These are phyloP conservation scores for Sylvicapra grimmia DNA, from an alignment of 2,113 vertebrate species.

Conservation along the genomic window DNA sequence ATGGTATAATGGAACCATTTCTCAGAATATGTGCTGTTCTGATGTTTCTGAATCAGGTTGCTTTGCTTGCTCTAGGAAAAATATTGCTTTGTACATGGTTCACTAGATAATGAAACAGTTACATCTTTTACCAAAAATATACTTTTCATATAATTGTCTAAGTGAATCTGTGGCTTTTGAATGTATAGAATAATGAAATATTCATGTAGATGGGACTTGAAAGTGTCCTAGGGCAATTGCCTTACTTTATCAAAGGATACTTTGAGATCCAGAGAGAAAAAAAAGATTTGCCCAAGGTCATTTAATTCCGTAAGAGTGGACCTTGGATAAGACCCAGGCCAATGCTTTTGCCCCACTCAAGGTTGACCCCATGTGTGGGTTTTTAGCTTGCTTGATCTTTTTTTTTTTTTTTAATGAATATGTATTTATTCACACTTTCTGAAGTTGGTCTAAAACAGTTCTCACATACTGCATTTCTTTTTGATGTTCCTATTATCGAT, in stretches of 20 bases:
- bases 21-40: neutral
- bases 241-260: neutral
- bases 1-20: neutral
- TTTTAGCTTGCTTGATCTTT: neutral
- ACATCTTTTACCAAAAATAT: neutral
- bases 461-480: neutral
- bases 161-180: neutral
- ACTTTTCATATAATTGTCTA: neutral
- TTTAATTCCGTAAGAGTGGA: neutral
- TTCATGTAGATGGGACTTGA: neutral
- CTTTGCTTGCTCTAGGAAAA: neutral
- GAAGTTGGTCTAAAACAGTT: neutral
- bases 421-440: neutral
- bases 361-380: neutral
- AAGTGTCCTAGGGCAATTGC: neutral
- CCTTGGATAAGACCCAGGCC: neutral
- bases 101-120: neutral
- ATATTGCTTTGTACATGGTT: neutral
- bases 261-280: neutral
- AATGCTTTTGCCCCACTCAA: neutral
- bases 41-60: conserved; percentile 10
- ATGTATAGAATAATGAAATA: neutral
- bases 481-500: neutral
- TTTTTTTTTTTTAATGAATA: neutral
- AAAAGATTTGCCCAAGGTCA: neutral